Evolutionary conservation across 2,113 vertebrate species (phyloP), one percentile per base, ranked within the genome.

Genomic region (Archocentrus centrarchus): DNA sequence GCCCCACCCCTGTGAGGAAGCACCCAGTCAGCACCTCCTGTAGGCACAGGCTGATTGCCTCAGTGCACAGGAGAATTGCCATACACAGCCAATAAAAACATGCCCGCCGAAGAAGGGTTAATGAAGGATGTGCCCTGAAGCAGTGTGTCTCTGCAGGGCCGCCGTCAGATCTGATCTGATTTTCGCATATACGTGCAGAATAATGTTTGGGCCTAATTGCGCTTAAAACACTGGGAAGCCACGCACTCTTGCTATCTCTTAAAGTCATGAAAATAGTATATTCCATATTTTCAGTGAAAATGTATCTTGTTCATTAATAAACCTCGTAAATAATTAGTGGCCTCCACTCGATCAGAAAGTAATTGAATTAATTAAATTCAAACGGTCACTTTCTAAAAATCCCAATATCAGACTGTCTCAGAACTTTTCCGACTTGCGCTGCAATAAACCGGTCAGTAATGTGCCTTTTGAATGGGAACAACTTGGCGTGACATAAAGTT

Each of bases 71-170:
- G 68, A 35, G 58, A 75, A 78, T 85, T 60, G 77, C 22, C 61
- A 79, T 88, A 20, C 14, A 55, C 73, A 50, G 86, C 87, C 83
- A 83, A 61, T 91, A 86, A 83, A 84, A 59, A 61, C 75, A 50
- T 77, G 22, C 20, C 57, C 75, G 30, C 61, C 75, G 85, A 86
- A 76, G 39, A 81, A 50, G 77, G 73, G 62, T 88, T 92, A 91
- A 91, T 92, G 92, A 87, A 41, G 86, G 75, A 75, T 73, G 86
- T 59, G 66, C 41, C 85, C 84, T 3, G 30, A 11, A 30, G 80
- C 85, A 27, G 76, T 58, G 61, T 75, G 37, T 11, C 18, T 70
- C 61, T 35, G 27, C 62, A 14, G 1, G 32, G 17, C 61, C 68
- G 50, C 58, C 22, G 10, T 77, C 11, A 44, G 4, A 37, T 22